Base-by-base conservation (phyloP, 2,888 invertebrate genomes). In the Formica aserva region DNA sequence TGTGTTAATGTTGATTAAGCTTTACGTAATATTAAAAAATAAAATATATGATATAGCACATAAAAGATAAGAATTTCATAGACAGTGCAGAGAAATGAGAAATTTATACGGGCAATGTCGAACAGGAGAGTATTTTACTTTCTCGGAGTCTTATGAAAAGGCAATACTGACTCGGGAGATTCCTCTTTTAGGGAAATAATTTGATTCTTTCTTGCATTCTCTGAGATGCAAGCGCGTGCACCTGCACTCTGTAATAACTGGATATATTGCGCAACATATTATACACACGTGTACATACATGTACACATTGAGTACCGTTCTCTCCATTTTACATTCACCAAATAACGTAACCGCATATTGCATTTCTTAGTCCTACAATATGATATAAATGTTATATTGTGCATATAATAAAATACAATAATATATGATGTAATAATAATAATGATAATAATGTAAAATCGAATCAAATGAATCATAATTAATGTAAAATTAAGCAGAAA, bases 241-340 rank as follows among this genome's bases (percentile, higher is more conserved):
- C 65, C 65, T 76, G 76, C 32, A 65, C 26, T 55, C n/a, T 35
- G 11, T 35, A 35, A 26, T 74, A 62, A 45, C 38, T 55, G 52
- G 38, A 55, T 55, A n/a, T 26, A 13, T 77, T 77, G 13, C 38
- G 38, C 52, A 76, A 76, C 65, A 1, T 76, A 18, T 18, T 6
- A 48, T 18, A 18, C 18, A 9, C 41, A 41, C 3, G 9, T 0
- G 11, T 9, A 41, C 41, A 18, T 4, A 45, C 18, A 38, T 35
- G 2, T 13, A n/a, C 9, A 8, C 35, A 13, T 52, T 15, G 48
- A 22, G 15, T 38, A 15, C 26, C 26, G 52, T 52, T 77, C 35
- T 52, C n/a, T 55, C 18, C 26, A 26, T 35, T 55, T 41, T 13
- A 38, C 38, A 2, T 60, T n/a, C 35, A n/a, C 52, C 13, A 26